A percentile compares a stretch with the other conserved stretches of the same genome.
These are phyloP conservation scores for Brenthis ino DNA, from an alignment of 2,888 invertebrate species.

Conservation along the genomic window DNA sequence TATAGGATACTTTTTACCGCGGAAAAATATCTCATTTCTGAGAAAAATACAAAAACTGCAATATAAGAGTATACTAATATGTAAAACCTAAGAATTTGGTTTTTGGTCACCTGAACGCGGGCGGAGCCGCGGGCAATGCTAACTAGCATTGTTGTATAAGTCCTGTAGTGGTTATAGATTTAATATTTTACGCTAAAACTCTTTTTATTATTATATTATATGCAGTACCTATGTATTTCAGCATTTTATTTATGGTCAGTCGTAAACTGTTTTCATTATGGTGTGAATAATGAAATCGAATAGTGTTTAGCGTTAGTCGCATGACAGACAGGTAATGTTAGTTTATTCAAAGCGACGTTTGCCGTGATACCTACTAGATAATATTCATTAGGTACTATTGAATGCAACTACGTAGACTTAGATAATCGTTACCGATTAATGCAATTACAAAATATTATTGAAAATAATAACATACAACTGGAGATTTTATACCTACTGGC, in stretches of 20 bases:
- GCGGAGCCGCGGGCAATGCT: no score
- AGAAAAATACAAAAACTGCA: no score
- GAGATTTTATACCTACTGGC: not conserved
- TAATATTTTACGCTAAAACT: no score
- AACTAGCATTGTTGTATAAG: no score
- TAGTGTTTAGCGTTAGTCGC: constrained; percentile 15
- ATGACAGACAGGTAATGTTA: constrained; percentile 15
- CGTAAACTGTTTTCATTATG: constrained; percentile 15
- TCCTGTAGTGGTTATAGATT: no score
- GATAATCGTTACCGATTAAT: not conserved
- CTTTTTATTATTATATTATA: no score
- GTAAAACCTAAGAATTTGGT: no score
- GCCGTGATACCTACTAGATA: constrained; percentile 2
- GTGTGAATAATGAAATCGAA: constrained; percentile 31
- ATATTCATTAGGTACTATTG: constrained; percentile 4
- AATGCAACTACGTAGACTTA: constrained; percentile 4
- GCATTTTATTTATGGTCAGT: not conserved
- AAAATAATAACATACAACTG: constrained; percentile 1
- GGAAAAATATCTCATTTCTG: no score
- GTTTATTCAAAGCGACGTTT: constrained; percentile 31
- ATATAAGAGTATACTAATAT: no score
- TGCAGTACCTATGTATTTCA: no score
- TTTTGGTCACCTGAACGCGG: no score
- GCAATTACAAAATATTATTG: constrained; percentile 9
- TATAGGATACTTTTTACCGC: no score